These are phyloP conservation scores for Stictonetta naevosa DNA, from an alignment of 2,113 vertebrate genomes.

Conservation along the genomic window DNA sequence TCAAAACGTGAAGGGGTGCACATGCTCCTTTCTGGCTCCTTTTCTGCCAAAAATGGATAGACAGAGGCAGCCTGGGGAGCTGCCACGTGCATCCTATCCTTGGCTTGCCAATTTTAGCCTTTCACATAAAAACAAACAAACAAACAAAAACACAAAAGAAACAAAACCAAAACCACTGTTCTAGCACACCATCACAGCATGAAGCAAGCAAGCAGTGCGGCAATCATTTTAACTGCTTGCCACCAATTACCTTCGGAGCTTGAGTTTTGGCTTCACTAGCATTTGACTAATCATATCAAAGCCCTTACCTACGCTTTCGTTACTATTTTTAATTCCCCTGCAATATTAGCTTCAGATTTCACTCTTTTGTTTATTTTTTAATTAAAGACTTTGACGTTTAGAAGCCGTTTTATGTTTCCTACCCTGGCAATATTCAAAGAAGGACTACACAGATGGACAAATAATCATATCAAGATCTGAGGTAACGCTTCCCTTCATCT, in stretches of 20 bases:
- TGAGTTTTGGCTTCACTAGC: not conserved
- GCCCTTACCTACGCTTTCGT: not conserved
- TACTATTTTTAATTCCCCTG: not conserved
- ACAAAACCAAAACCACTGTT: not conserved
- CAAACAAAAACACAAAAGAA: too few species aligned
- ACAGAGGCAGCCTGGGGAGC: not conserved
- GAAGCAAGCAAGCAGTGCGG: not conserved
- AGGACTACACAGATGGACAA: slow-evolving; percentile 41
- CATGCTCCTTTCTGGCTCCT: accelerated
- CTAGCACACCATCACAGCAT: not conserved
- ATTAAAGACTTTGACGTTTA: not conserved
- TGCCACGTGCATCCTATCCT: accelerated
- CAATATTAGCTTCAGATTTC: not conserved
- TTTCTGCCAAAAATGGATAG: not conserved
- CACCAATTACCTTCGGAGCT: not conserved
- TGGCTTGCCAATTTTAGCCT: accelerated
- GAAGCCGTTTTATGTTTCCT: slow-evolving; percentile 3
- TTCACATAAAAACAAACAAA: not conserved
- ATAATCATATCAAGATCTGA: slow-evolving; percentile 38
- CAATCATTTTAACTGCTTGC: not conserved
- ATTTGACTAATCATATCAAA: not conserved
- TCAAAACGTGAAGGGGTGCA: not conserved
- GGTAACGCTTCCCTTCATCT: not conserved
- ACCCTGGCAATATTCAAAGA: not conserved
- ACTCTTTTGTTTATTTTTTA: slow-evolving; percentile 2